phyloP scores from a whole-genome alignment of 2,113 vertebrate species.

The Phalacrocorax pelagicus region DNA sequence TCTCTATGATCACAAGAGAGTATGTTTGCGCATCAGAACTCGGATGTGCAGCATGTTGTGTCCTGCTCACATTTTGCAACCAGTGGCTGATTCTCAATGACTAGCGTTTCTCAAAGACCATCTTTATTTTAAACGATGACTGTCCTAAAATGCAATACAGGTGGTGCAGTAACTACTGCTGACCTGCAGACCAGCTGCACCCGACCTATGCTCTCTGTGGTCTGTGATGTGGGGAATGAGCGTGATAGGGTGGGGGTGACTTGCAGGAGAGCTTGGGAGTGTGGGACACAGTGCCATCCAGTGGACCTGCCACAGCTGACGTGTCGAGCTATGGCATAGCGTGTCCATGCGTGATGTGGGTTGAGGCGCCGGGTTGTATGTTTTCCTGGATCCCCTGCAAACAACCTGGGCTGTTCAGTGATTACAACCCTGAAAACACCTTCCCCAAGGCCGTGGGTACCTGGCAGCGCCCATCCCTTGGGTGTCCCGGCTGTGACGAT shows the following conservation, averaged over 20 bases:
- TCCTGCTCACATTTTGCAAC: background rate
- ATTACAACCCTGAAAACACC: background rate
- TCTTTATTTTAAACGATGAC: background rate
- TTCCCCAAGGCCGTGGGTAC: background rate
- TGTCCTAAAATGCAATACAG: background rate
- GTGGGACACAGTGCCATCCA: constrained; percentile 32
- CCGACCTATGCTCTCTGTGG: background rate
- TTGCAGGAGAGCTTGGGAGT: background rate
- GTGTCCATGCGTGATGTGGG: accelerated
- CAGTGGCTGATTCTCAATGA: background rate
- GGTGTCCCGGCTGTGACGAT: background rate
- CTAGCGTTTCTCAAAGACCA: background rate
- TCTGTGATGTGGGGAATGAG: background rate
- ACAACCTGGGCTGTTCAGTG: background rate
- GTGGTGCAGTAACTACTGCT: background rate
- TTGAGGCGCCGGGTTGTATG: background rate
- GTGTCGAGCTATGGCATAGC: accelerated
- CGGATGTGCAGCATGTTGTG: accelerated
- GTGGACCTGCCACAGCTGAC: background rate
- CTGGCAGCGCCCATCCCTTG: background rate
- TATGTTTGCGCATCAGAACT: background rate
- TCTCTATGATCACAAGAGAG: accelerated
- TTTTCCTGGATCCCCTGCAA: background rate
- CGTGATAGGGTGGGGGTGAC: background rate
- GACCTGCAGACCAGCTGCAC: background rate